Evolutionary conservation across 2,113 vertebrate genomes (phyloP).

Genomic region (Manacus vitellinus): DNA sequence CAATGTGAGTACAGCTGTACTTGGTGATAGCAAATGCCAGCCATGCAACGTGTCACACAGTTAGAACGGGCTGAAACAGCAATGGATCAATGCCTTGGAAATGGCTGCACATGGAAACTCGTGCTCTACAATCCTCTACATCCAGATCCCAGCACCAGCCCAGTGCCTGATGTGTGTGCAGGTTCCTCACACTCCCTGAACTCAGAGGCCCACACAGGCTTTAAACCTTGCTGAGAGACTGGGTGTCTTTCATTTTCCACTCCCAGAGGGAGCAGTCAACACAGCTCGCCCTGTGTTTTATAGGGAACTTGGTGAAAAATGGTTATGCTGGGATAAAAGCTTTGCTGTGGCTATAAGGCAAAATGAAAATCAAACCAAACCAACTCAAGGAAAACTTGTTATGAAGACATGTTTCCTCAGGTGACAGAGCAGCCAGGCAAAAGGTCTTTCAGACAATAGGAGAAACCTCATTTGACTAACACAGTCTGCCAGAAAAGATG

Average conservation of each 20-base stretch:
- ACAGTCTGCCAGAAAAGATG: background rate
- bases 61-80: background rate
- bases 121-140: rapidly evolving
- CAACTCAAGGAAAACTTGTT: background rate
- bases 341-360: background rate
- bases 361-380: background rate
- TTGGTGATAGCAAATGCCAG: background rate
- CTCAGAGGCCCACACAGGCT: background rate
- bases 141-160: background rate
- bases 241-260: background rate
- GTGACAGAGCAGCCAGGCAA: background rate
- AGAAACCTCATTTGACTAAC: background rate
- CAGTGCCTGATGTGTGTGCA: background rate
- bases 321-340: background rate
- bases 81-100: background rate
- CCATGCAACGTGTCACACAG: background rate
- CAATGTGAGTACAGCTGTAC: no score
- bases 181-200: background rate
- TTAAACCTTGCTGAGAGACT: background rate
- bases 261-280: background rate
- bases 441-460: background rate
- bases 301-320: background rate
- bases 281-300: background rate
- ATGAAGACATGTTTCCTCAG: background rate
- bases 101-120: background rate